Conservation (phyloP, 2,888 invertebrate genomes). For the Cheilosia variabilis region DNA sequence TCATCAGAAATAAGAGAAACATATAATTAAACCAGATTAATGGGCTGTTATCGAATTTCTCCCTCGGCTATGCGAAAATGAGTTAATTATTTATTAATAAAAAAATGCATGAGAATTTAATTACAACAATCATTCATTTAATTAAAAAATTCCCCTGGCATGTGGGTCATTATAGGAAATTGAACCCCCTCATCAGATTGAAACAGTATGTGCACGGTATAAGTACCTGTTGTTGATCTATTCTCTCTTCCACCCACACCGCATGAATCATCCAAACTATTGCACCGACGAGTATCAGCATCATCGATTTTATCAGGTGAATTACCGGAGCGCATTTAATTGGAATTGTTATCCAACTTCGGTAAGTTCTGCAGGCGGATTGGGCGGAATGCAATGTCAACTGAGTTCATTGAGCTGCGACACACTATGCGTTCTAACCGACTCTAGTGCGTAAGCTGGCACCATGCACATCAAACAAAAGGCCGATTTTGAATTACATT, state of each 20-base stretch:
- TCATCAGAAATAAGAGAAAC: constrained; percentile 2
- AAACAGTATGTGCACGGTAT: background rate
- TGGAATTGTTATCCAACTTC: constrained; percentile 30
- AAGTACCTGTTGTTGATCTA: constrained; percentile 51
- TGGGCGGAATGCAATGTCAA: constrained; percentile 56
- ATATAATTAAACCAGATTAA: constrained; percentile 49
- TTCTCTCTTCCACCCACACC: background rate
- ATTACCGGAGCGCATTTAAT: constrained; percentile 56
- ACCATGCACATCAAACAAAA: constrained; percentile 39
- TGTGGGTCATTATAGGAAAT: constrained; percentile 59
- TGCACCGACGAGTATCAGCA: constrained; percentile 9
- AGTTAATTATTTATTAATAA: constrained; percentile 69
- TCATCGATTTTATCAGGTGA: constrained; percentile 22
- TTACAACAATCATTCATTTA: constrained; percentile 69
- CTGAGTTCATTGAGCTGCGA: constrained; percentile 54
- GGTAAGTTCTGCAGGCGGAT: constrained; percentile 66
- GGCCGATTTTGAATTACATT: constrained; percentile 31
- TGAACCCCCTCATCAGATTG: constrained; percentile 20
- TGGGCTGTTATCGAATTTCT: constrained; percentile 38
- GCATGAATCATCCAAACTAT: constrained; percentile 31
- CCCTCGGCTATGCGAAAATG: constrained; percentile 9
- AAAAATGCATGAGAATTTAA: constrained; percentile 46
- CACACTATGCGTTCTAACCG: constrained; percentile 9
- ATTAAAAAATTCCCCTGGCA: constrained; percentile 58
- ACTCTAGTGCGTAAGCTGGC: constrained; percentile 2